Base-by-base conservation (phyloP, 2,888 invertebrate species). In the Machimus atricapillus region DNA sequence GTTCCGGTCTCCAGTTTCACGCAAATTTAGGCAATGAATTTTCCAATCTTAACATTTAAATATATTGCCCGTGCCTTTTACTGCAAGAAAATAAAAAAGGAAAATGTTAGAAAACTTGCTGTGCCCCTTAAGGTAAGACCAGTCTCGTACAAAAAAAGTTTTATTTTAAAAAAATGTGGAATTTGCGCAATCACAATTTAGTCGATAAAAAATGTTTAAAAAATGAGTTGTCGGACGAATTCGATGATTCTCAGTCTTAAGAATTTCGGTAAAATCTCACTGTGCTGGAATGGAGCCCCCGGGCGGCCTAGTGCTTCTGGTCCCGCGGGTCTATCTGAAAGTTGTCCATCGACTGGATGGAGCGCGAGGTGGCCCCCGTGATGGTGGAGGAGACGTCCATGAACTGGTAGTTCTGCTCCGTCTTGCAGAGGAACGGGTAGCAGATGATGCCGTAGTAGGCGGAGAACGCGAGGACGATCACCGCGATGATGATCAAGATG, bases 361-460 rank as follows among this genome's bases (percentile, higher is more conserved):
- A 92, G 19, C 91, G 91, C 31, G 92, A 92, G n/a, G 93, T 92
- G 52, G 92, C 90, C 23, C 91, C 91, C 14, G 92, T 91, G 1
- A 92, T 92, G 5, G 92, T 92, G 6, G 92, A 92, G 0, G 92
- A 92, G 1, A 91, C 91, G 88, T 92, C 92, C 92, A 93, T 92
- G 82, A 92, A 92, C 52, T 91, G 91, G 88, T 92, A 92, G 86
- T 91, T 92, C 74, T 91, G 91, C 83, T 92, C 92, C 37, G 91
- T 90, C 78, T 91, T 90, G 86, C 95, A 95, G 78, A 95, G 90
- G 79, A 94, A 93, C 40, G 95, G 95, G 91, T 95, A 95, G 89
- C 95, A 95, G 89, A 95, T 93, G 43, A 95, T 93, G 88, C 94
- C 94, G 90, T 95, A 96, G 90, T 96, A 95, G 66, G 94, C 93